Evolutionary conservation across 2,888 invertebrate species (phyloP).

Genomic region (Athalia circularis): DNA sequence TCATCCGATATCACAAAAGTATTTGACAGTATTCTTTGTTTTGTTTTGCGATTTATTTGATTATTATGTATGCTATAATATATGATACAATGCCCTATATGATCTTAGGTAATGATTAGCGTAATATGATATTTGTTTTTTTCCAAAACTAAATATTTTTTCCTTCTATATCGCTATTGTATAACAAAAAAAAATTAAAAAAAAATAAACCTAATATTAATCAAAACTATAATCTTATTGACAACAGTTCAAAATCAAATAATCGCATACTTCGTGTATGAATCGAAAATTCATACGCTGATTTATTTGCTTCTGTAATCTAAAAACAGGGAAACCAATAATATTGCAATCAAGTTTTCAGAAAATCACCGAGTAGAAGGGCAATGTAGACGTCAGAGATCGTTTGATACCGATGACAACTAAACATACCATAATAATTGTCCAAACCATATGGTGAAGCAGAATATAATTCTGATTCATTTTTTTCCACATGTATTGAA

Average conservation of each 20-base stretch:
- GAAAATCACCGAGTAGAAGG: slow-evolving; percentile 6
- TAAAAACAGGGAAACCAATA: too few species aligned
- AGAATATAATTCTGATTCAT: neutral
- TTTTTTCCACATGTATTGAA: too few species aligned
- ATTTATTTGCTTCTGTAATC: too few species aligned
- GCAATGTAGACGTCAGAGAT: slow-evolving; percentile 7
- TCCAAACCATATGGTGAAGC: slow-evolving; percentile 28
- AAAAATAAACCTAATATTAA: too few species aligned
- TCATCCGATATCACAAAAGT: neutral
- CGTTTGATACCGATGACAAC: slow-evolving; percentile 27
- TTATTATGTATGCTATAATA: slow-evolving; percentile 35
- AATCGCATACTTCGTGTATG: too few species aligned
- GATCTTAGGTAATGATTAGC: slow-evolving; percentile 3
- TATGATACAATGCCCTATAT: slow-evolving; percentile 44
- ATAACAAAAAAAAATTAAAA: too few species aligned
- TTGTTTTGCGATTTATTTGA: neutral
- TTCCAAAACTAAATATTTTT: slow-evolving; percentile 13
- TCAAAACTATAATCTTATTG: too few species aligned
- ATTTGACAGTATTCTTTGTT: neutral
- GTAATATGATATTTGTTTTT: slow-evolving; percentile 13
- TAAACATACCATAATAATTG: slow-evolving; percentile 21
- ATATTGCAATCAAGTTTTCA: neutral
- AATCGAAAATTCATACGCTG: too few species aligned
- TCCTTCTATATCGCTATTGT: neutral
- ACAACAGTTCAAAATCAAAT: too few species aligned